These are phyloP conservation scores for Melospiza melodia DNA, from an alignment of 2,113 vertebrate genomes.

Conservation along the genomic window DNA sequence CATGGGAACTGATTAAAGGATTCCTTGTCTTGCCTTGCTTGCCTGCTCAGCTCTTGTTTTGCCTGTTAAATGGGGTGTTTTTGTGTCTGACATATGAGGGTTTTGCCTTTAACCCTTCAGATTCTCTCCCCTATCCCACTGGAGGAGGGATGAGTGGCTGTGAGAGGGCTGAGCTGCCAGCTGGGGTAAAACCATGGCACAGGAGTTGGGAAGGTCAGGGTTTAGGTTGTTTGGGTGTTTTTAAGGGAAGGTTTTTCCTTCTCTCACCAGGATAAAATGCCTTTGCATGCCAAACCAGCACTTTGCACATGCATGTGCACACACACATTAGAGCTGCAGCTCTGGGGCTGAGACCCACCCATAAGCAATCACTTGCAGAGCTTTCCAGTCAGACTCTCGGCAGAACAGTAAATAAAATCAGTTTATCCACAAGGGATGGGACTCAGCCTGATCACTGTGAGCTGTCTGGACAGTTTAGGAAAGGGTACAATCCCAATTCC, in stretches of 20 bases:
- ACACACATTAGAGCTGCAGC: background rate
- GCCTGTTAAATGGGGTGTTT: background rate
- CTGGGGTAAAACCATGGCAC: background rate
- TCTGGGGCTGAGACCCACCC: background rate
- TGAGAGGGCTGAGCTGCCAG: background rate
- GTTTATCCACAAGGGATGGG: background rate
- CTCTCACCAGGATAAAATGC: background rate
- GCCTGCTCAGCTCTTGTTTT: background rate
- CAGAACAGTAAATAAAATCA: background rate
- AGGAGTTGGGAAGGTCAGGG: background rate
- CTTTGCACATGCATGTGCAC: accelerated
- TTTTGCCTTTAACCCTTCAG: background rate
- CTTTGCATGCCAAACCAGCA: background rate
- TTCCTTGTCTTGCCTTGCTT: background rate
- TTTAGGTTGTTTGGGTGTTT: accelerated
- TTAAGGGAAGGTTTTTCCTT: background rate
- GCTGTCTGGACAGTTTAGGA: background rate
- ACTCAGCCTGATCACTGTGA: background rate
- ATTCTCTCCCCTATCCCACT: background rate
- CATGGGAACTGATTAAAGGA: background rate
- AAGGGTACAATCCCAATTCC: background rate
- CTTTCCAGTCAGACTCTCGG: background rate
- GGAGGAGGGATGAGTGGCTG: background rate
- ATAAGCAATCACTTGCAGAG: background rate
- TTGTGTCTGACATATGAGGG: background rate